Percentiles rank a stretch among this genome's conserved stretches.
phyloP scores from a whole-genome alignment of 2,797 vertebrate genomes.

The Chromobotia macracanthus region DNA sequence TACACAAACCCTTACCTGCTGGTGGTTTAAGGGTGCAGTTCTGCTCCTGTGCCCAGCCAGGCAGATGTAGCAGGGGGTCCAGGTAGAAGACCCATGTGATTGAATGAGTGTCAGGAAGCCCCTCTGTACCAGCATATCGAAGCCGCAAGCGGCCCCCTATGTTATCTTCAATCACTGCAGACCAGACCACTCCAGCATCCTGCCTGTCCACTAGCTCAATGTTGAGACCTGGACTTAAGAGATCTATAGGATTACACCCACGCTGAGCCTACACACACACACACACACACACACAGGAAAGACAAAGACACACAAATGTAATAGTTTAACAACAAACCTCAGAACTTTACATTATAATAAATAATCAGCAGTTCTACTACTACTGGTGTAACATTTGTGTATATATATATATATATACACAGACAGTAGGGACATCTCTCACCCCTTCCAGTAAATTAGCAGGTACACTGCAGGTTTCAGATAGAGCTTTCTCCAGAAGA shows the following conservation, averaged over 20 bases:
- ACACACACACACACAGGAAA: constrained; percentile 46
- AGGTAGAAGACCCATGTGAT: constrained; percentile 93
- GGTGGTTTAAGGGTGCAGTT: constrained; percentile 86
- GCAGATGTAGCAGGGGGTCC: constrained; percentile 90
- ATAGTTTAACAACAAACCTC: too few species aligned
- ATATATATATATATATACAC: background rate
- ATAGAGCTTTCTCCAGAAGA: constrained; percentile 84
- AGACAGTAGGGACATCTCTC: constrained; percentile 65
- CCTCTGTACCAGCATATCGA: constrained; percentile 84
- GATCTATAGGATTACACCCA: constrained; percentile 90
- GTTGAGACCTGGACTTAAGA: constrained; percentile 85
- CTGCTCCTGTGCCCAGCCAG: constrained; percentile 90
- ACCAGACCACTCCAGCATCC: constrained; percentile 84
- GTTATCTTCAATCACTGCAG: constrained; percentile 89
- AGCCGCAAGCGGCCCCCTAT: constrained; percentile 90
- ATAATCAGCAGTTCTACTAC: too few species aligned
- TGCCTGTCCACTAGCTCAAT: constrained; percentile 86
- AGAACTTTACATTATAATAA: too few species aligned
- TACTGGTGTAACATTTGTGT: too few species aligned
- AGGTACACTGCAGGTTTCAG: constrained; percentile 87
- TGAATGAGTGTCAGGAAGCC: constrained; percentile 77
- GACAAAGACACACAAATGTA: background rate
- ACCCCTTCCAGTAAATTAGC: constrained; percentile 92
- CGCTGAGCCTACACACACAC: constrained; percentile 82
- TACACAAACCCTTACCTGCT: constrained; percentile 76